These are phyloP conservation scores for Austrolebias charrua DNA, from an alignment of 2,797 vertebrate species.

Conservation along the genomic window DNA sequence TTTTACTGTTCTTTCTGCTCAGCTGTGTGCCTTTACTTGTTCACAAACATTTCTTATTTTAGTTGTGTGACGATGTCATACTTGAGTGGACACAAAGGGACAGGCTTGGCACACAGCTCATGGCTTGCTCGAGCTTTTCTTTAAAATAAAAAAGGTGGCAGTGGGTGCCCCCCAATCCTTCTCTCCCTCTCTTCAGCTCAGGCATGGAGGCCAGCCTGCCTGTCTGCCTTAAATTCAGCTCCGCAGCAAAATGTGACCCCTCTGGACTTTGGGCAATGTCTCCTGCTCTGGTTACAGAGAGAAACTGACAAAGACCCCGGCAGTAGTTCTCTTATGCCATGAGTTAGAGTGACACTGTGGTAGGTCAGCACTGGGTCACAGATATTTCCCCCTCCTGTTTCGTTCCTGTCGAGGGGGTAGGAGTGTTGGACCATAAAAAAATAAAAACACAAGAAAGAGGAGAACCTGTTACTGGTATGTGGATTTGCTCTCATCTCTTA, in stretches of 20 bases:
- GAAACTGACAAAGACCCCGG: conserved; percentile 75
- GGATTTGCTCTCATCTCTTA: conserved; percentile 39
- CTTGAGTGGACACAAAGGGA: conserved; percentile 44
- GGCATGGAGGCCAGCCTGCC: conserved; percentile 59
- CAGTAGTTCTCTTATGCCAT: conserved; percentile 67
- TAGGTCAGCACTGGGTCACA: conserved; percentile 75
- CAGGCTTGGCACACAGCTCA: conserved; percentile 47
- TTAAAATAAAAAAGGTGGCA: conserved; percentile 67
- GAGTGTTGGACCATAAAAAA: conserved; percentile 52
- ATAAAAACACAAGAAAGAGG: conserved; percentile 45
- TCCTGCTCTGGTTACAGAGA: conserved; percentile 74
- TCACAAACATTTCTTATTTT: conserved; percentile 39
- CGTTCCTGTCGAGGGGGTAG: conserved; percentile 34
- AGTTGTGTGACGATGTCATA: conserved; percentile 37
- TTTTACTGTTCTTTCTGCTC: conserved; percentile 26
- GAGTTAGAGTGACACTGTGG: conserved; percentile 74
- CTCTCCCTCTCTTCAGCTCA: conserved; percentile 36
- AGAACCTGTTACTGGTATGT: conserved; percentile 46
- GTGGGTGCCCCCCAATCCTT: conserved; percentile 32
- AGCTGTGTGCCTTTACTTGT: conserved; percentile 21
- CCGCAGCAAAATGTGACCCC: conserved; percentile 73
- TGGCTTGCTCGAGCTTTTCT: conserved; percentile 53
- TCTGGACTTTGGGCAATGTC: conserved; percentile 74
- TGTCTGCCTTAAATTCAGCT: conserved; percentile 71
- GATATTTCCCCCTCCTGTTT: conserved; percentile 59